phyloP scores from a whole-genome alignment of 2,888 invertebrate genomes.

The Himalopsyche japonica region DNA sequence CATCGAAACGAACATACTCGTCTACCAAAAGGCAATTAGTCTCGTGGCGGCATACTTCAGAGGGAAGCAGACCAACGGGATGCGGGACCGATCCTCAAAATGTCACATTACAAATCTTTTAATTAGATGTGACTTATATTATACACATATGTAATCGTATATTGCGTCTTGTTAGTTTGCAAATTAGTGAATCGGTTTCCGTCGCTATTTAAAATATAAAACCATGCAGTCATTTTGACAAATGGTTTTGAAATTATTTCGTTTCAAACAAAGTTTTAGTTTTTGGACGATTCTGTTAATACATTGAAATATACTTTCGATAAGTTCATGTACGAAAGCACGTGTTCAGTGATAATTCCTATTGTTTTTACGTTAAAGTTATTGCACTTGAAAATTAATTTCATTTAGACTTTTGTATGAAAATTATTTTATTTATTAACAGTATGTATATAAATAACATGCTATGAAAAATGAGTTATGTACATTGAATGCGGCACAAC shows the following conservation, averaged over 20 bases:
- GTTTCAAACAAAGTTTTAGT: neutral
- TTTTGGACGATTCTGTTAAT: no score
- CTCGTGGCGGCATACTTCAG: neutral
- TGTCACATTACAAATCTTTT: neutral
- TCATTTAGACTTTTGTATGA: no score
- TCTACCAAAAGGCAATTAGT: neutral
- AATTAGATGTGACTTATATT: neutral
- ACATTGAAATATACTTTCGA: no score
- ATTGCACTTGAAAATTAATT: no score
- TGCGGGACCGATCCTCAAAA: neutral
- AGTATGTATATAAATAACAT: no score
- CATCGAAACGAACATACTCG: neutral
- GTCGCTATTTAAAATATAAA: neutral
- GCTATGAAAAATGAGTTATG: no score
- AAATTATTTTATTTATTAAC: no score
- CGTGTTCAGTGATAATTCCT: no score
- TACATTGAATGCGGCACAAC: no score
- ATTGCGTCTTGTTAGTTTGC: neutral
- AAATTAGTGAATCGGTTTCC: neutral
- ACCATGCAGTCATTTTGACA: neutral
- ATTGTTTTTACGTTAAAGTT: no score
- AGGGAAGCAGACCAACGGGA: neutral
- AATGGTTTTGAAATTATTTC: neutral
- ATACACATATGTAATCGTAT: neutral
- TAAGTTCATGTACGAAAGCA: no score